Percentiles rank a stretch among this genome's conserved stretches.
These are phyloP conservation scores for Holocentrus rufus DNA, from an alignment of 2,797 vertebrate species.

Conservation along the genomic window DNA sequence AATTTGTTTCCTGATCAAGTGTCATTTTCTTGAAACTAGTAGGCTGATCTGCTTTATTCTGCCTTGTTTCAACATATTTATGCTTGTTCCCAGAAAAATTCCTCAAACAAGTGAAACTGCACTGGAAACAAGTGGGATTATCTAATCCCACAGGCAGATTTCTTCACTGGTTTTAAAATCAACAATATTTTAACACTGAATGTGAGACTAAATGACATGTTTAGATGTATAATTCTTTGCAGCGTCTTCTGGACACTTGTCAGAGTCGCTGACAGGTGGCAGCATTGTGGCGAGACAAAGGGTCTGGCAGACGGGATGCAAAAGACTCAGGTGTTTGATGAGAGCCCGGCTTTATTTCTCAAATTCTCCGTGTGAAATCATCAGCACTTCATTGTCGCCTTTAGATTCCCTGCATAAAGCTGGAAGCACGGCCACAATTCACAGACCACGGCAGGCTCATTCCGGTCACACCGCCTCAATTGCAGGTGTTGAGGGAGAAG, in stretches of 20 bases:
- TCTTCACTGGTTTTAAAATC: no score
- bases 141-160: no score
- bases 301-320: constrained; percentile 9
- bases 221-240: no score
- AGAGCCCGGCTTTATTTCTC: neutral
- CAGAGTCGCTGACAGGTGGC: constrained; percentile 32
- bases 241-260: neutral
- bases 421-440: neutral
- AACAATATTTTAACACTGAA: no score
- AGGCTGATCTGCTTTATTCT: no score
- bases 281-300: constrained; percentile 18
- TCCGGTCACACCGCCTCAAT: constrained; percentile 14
- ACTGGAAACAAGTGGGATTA: no score
- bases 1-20: no score
- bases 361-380: constrained; percentile 13
- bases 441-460: constrained; percentile 15
- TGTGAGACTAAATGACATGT: no score
- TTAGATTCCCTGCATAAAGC: neutral
- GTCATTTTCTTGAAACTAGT: no score
- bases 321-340: constrained; percentile 25
- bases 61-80: no score
- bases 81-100: no score
- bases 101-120: no score
- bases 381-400: constrained; percentile 27
- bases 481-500: constrained; percentile 19